A percentile compares a stretch with the other conserved stretches of the same genome.
Conservation (phyloP, 2,797 vertebrate genomes). For the Gallirallus australis region DNA sequence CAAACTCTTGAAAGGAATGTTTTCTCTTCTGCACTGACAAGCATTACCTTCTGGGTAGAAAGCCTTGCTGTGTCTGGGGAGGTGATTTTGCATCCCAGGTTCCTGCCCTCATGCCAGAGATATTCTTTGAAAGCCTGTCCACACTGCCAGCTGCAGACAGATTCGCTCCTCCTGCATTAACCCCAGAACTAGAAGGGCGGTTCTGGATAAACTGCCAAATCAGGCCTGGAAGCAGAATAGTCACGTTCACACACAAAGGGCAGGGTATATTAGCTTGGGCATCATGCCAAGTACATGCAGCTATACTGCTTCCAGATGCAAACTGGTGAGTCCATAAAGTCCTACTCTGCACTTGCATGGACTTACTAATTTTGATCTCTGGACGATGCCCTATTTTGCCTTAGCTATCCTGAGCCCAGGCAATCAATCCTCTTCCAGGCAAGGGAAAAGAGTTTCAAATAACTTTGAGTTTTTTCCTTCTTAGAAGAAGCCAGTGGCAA, state of each 20-base stretch:
- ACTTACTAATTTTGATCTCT: conserved; percentile 7
- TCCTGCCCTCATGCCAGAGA: conserved; percentile 9
- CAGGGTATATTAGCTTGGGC: conserved; percentile 62
- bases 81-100: conserved; percentile 30
- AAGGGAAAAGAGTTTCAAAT: not conserved
- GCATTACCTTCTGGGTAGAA: conserved; percentile 45
- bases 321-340: conserved; percentile 50
- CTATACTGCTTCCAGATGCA: conserved; percentile 73
- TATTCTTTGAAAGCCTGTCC: conserved; percentile 57
- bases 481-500: not conserved
- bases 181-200: conserved; percentile 54
- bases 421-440: not conserved
- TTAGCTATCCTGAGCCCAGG: not conserved
- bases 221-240: conserved; percentile 60
- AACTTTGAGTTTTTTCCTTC: not conserved
- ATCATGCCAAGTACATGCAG: conserved; percentile 44
- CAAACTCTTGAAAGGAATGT: conserved; percentile 20
- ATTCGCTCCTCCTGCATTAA: conserved; percentile 25
- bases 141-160: conserved; percentile 62
- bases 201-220: conserved; percentile 62
- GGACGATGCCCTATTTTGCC: not conserved
- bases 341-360: conserved; percentile 30
- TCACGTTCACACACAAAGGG: conserved; percentile 69
- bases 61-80: not conserved
- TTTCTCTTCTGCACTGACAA: conserved; percentile 22